Percentiles rank a stretch among this genome's conserved stretches.
Conservation (phyloP, 2,113 vertebrate genomes). For the Calyptomena viridis region DNA sequence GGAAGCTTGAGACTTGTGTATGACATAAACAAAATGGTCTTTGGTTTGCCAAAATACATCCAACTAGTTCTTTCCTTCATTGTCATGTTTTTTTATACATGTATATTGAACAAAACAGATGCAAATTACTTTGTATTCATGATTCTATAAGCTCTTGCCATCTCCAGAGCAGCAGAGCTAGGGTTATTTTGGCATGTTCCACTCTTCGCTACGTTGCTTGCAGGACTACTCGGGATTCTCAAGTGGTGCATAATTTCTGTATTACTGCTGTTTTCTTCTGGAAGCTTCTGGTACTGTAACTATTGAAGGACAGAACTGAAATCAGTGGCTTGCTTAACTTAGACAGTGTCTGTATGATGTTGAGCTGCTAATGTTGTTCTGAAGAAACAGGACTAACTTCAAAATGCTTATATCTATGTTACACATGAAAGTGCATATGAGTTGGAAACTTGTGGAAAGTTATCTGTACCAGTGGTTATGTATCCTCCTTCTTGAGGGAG, state of each 20-base stretch:
- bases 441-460: neutral
- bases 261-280: neutral
- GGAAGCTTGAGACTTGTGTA: neutral
- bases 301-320: neutral
- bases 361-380: neutral
- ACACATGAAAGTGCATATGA: accelerated
- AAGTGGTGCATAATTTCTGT: neutral
- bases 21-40: neutral
- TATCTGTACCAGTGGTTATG: neutral
- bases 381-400: neutral
- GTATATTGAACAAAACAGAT: neutral
- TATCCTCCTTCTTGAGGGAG: neutral
- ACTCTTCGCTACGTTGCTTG: neutral
- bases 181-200: neutral
- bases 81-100: neutral
- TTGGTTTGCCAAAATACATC: neutral
- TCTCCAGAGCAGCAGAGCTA: neutral
- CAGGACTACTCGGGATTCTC: neutral
- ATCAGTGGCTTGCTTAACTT: neutral
- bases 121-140: neutral
- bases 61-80: neutral
- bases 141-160: neutral
- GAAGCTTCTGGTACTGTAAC: neutral
- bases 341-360: neutral
- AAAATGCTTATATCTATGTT: neutral